These are phyloP conservation scores for Heterotis niloticus DNA, from an alignment of 2,113 vertebrate species.

Conservation along the genomic window DNA sequence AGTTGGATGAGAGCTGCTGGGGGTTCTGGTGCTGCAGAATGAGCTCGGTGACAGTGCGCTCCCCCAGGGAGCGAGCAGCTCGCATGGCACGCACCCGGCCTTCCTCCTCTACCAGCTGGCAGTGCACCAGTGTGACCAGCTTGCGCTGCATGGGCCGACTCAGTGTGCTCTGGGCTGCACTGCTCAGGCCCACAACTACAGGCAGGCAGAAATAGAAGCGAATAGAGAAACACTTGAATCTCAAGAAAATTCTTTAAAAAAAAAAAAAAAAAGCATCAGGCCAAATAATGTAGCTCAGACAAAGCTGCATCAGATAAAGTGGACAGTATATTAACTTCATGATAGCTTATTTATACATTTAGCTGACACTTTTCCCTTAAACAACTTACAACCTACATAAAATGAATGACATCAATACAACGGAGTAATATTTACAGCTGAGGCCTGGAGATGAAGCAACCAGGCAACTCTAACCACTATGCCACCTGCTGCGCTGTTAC, in stretches of 20 bases:
- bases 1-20: constrained; percentile 93
- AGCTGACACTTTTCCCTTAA: no score
- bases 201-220: background rate
- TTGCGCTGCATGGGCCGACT: constrained; percentile 98
- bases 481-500: background rate
- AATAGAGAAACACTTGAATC: background rate
- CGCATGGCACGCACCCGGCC: constrained; percentile 93
- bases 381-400: no score
- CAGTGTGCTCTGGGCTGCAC: constrained; percentile 86
- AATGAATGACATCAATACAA: background rate
- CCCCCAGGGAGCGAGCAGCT: constrained; percentile 88
- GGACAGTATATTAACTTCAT: no score
- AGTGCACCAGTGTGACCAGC: constrained; percentile 93
- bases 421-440: no score
- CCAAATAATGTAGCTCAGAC: background rate
- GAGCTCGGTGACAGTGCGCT: constrained; percentile 94
- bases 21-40: constrained; percentile 97
- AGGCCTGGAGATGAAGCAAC: background rate
- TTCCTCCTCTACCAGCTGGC: constrained; percentile 95
- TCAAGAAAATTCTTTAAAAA: background rate
- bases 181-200: constrained; percentile 85
- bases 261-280: background rate
- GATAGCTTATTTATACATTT: no score
- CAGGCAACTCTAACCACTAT: background rate
- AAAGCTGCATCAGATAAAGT: background rate